Conservation (phyloP, 1,140 invertebrate species). For the Cydia splendana region DNA sequence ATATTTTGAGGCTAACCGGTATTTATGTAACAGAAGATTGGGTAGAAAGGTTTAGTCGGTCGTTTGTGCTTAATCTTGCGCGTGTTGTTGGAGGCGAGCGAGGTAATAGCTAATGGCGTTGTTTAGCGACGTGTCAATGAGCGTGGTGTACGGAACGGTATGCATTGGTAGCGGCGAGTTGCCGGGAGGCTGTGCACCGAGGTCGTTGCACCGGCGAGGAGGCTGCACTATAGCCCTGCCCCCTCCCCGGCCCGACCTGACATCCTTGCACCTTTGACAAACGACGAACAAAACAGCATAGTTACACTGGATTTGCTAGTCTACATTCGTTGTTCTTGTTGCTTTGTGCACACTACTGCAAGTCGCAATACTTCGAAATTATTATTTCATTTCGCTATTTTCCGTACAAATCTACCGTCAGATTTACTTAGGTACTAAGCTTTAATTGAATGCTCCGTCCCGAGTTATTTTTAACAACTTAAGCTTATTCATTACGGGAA, state of each 20-base stretch:
- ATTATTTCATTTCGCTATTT: too few species aligned
- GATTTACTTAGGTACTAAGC: not conserved
- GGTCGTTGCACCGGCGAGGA: constrained; percentile 69
- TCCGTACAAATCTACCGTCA: too few species aligned
- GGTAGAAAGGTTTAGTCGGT: constrained; percentile 24
- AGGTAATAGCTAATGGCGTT: constrained; percentile 41
- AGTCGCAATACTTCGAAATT: not conserved
- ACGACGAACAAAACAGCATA: constrained; percentile 23
- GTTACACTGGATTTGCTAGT: constrained; percentile 14
- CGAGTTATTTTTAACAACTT: not conserved
- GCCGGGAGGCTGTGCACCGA: constrained; percentile 55
- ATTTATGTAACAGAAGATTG: constrained; percentile 15
- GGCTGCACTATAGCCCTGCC: constrained; percentile 61
- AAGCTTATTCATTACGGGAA: not conserved
- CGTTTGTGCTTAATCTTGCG: constrained; percentile 17
- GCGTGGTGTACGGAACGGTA: constrained; percentile 51
- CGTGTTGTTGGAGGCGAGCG: constrained; percentile 24
- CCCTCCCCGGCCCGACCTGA: constrained; percentile 48
- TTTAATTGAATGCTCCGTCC: not conserved
- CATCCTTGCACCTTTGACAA: constrained; percentile 41
- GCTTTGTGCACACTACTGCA: not conserved
- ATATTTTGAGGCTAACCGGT: constrained; percentile 18
- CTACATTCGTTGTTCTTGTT: not conserved
- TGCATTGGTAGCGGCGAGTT: constrained; percentile 48
- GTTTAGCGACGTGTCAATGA: constrained; percentile 51